phyloP scores from a whole-genome alignment of 2,797 vertebrate genomes.

The Eleutherodactylus coqui region DNA sequence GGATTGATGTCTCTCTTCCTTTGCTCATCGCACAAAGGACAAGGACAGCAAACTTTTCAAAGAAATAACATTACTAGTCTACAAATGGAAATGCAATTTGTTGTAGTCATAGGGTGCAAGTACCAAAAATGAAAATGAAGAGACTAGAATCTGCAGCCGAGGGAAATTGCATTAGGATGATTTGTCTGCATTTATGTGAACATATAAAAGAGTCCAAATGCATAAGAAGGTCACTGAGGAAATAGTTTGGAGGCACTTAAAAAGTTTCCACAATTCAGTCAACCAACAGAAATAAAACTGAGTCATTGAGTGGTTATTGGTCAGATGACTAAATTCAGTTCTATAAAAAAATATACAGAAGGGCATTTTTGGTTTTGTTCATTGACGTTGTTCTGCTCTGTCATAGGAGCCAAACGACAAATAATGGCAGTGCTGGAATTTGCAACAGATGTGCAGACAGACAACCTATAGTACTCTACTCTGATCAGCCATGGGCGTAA shows the following conservation, averaged over 20 bases:
- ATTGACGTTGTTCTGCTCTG: too few species aligned
- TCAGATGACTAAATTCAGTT: background rate
- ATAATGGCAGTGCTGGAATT: too few species aligned
- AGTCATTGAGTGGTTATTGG: background rate
- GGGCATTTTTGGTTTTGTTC: too few species aligned
- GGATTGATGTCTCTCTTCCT: background rate
- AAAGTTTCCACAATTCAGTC: background rate
- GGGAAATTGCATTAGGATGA: background rate
- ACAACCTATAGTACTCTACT: too few species aligned
- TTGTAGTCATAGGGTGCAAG: background rate
- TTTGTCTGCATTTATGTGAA: slow-evolving; percentile 15
- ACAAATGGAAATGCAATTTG: background rate
- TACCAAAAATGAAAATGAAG: background rate
- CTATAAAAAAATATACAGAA: background rate
- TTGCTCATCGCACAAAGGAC: slow-evolving; percentile 30
- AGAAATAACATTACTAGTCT: background rate
- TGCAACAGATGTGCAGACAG: too few species aligned
- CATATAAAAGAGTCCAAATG: slow-evolving; percentile 9
- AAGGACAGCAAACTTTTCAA: background rate
- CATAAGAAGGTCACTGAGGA: slow-evolving; percentile 4
- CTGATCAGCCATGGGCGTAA: too few species aligned
- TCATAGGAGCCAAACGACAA: too few species aligned
- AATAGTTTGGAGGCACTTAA: background rate
- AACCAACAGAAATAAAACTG: background rate
- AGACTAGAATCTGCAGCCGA: background rate